Percentiles rank a stretch among this genome's conserved stretches.
Evolutionary conservation across 2,113 vertebrate species (phyloP).

Genomic region (Brachirus orientalis): DNA sequence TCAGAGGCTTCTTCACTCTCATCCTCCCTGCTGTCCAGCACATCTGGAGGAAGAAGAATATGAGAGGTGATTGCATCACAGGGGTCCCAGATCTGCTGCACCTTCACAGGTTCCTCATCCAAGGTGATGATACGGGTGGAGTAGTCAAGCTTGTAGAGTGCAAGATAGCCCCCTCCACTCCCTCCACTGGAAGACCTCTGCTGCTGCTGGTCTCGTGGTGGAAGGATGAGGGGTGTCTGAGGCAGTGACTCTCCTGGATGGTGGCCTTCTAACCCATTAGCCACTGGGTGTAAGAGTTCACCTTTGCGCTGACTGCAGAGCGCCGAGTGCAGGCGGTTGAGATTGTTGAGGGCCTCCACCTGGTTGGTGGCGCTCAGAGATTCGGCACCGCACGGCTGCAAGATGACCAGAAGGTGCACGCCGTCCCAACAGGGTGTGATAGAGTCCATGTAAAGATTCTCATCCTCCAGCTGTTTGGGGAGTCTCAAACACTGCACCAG

Average conservation of each 20-base stretch:
- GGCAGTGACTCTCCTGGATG: slow-evolving; percentile 65
- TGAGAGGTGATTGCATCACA: slow-evolving; percentile 96
- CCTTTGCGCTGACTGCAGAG: slow-evolving; percentile 93
- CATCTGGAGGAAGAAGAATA: slow-evolving; percentile 95
- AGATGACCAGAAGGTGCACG: slow-evolving; percentile 92
- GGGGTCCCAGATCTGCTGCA: slow-evolving; percentile 96
- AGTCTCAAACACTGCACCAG: slow-evolving; percentile 95
- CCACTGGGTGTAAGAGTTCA: slow-evolving; percentile 83
- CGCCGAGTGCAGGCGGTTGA: slow-evolving; percentile 98
- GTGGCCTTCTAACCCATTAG: slow-evolving; percentile 91
- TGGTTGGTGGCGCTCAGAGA: slow-evolving; percentile 96
- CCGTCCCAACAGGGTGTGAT: slow-evolving; percentile 97
- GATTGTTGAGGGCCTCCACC: slow-evolving; percentile 98
- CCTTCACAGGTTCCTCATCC: slow-evolving; percentile 95
- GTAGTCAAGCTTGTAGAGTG: slow-evolving; percentile 98
- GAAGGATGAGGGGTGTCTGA: slow-evolving; percentile 92
- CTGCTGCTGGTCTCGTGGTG: slow-evolving; percentile 87
- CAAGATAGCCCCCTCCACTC: slow-evolving; percentile 90
- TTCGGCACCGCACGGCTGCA: slow-evolving; percentile 90
- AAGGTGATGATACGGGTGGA: slow-evolving; percentile 95
- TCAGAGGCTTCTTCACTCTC: slow-evolving; percentile 92
- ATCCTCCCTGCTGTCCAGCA: slow-evolving; percentile 94
- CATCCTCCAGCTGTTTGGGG: slow-evolving; percentile 95
- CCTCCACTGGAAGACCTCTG: slow-evolving; percentile 57
- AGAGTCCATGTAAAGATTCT: slow-evolving; percentile 95